These are phyloP conservation scores for Ochropleura leucogaster DNA, from an alignment of 2,888 invertebrate genomes.

Conservation along the genomic window DNA sequence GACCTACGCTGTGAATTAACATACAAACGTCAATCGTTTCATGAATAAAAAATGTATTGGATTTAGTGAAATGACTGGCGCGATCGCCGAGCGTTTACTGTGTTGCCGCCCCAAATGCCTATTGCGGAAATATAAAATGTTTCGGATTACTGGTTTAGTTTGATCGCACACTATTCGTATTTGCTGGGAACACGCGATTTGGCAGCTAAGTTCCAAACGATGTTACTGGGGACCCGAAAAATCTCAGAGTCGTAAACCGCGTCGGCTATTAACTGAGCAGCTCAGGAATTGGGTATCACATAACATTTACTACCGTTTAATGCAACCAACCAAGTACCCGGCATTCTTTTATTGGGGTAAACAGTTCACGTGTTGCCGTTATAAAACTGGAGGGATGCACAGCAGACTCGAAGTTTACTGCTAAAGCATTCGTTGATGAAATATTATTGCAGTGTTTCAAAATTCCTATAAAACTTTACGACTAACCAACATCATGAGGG, in stretches of 20 bases:
- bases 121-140: conserved; percentile 85
- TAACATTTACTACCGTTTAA: conserved; percentile 67
- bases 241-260: conserved; percentile 66
- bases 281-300: conserved; percentile 64
- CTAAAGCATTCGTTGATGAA: conserved; percentile 35
- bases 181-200: conserved; percentile 75
- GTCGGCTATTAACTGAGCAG: conserved; percentile 61
- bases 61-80: conserved; percentile 89
- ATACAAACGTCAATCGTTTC: conserved; percentile 91
- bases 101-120: conserved; percentile 80
- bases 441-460: conserved; percentile 45
- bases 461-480: conserved; percentile 32
- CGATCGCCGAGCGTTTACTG: conserved; percentile 79
- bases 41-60: conserved; percentile 91
- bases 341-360: conserved; percentile 62
- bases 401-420: conserved; percentile 59
- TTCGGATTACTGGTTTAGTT: conserved; percentile 77
- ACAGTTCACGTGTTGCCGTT: conserved; percentile 61
- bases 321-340: conserved; percentile 65
- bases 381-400: conserved; percentile 59
- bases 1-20: conserved; percentile 89
- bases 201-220: conserved; percentile 67
- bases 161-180: conserved; percentile 77
- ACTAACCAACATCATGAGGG: conserved; percentile 4
- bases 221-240: conserved; percentile 66